Base-by-base conservation (phyloP, 2,113 vertebrate species). In the Corythaixoides concolor region DNA sequence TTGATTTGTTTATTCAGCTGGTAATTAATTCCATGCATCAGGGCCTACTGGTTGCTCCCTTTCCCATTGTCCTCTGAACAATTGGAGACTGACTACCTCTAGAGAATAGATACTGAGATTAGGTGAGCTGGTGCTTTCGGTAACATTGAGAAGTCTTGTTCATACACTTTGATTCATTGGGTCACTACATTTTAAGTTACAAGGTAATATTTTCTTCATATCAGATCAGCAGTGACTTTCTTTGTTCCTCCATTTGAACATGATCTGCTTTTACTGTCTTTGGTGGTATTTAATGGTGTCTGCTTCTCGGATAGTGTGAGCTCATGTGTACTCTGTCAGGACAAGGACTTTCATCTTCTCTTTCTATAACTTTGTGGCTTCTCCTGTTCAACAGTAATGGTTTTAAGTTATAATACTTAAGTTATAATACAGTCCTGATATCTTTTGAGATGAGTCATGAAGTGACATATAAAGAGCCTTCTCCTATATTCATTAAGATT, bases 1-100 rank as follows among this genome's bases (percentile, higher is more conserved):
- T 50, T 93, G 30, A 56, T 86, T 90, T 93, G 19, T 80, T 94
- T 78, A 50, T 93, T 95, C 41, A 93, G 83, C 27, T 43, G 47
- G 18, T 70, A 90, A 90, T 84, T 81, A 80, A 66, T 81, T 88
- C 74, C 39, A 56, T 79, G 49, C 70, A 83, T 82, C 26, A 78
- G n/a, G 49, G 79, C 60, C 24, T 64, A n/a, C 50, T 66, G 13
- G 11, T 78, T 80, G 7, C 47, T 89, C 4, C n/a, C 7, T 63
- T 92, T 92, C 23, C 16, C 32, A 62, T 37, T 12, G 4, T 74
- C 6, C 50, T 77, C 55, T 60, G 37, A 73, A 52, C 16, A 27
- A 7, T 2, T 84, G 59, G 78, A 90, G 67, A n/a, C 41, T 66
- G 16, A 7, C 21, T 37, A 16, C 33, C 58, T n/a, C n/a, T 70